Evolutionary conservation across 2,113 vertebrate species (phyloP), one percentile per base, ranked within the genome.

Genomic region (Thamnaconus septentrionalis): DNA sequence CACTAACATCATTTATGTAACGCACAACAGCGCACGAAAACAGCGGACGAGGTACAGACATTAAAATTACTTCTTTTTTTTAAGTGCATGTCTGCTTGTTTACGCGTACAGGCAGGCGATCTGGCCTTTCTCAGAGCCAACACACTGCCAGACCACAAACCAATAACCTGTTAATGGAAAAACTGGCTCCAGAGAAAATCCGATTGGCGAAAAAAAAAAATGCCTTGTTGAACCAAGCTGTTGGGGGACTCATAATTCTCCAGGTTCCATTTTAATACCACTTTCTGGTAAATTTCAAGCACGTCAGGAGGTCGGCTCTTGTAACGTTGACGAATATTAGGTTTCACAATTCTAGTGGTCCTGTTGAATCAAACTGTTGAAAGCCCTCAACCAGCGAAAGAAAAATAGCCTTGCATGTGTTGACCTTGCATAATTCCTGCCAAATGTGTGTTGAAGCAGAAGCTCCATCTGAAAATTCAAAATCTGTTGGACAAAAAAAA

Each of bases 101-200:
- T 49, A 73, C 39, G 53, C 66, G 71, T 5, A 52, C 74, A 71
- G 68, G 52, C 53, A 64, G 60, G 71, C 80, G 77, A 79, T 79
- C 64, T 76, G 81, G 78, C 60, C 61, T 80, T 77, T 79, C 71
- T 86, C 77, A 66, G 12, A 53, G 78, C 49, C 63, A 69, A 52
- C 64, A 52, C 64, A 57, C 73, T 41, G 43, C 58, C 43, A 10
- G 51, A 66, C 68, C 44, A 8, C 63, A 56, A 45, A 56, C 80
- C 71, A 64, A 62, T 74, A 75, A 85, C 75, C 39, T 64, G 49
- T 78, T 85, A 76, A 80, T 71, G 67, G 65, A 47, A 49, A 5
- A 55, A 68, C 53, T 69, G 64, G 67, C 66, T 64, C 50, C 62
- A 71, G 39, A 41, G 66, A 59, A 68, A 76, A 67, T 59, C 18